phyloP scores from a whole-genome alignment of 1,140 invertebrate species.

The Cryptotermes secundus region DNA sequence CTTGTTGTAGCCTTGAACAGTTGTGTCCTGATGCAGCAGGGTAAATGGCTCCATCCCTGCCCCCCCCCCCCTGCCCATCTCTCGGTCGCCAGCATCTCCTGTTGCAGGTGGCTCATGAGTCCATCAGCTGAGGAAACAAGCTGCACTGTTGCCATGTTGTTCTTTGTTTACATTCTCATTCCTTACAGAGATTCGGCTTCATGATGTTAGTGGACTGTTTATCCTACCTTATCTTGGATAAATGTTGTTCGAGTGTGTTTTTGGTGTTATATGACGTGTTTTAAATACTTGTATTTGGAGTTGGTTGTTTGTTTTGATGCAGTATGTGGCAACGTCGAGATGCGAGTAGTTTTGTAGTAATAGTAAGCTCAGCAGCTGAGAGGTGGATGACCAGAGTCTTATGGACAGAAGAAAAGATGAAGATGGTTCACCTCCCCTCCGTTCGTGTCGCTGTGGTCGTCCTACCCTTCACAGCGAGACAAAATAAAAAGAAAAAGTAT shows the following conservation, averaged over 20 bases:
- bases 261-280: neutral
- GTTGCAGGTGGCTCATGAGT: neutral
- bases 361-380: neutral
- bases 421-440: neutral
- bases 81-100: neutral
- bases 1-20: neutral
- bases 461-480: neutral
- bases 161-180: neutral
- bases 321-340: neutral
- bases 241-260: neutral
- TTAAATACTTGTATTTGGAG: neutral
- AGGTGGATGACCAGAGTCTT: neutral
- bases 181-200: neutral
- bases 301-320: neutral
- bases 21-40: neutral
- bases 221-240: neutral
- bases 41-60: neutral
- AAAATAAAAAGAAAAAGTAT: neutral
- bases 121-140: neutral
- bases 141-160: neutral
- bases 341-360: neutral
- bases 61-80: too few species aligned
- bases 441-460: neutral
- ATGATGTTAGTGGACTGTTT: neutral
- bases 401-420: neutral